Conservation (phyloP, 2,797 vertebrate genomes). For the Synaphobranchus kaupii region DNA sequence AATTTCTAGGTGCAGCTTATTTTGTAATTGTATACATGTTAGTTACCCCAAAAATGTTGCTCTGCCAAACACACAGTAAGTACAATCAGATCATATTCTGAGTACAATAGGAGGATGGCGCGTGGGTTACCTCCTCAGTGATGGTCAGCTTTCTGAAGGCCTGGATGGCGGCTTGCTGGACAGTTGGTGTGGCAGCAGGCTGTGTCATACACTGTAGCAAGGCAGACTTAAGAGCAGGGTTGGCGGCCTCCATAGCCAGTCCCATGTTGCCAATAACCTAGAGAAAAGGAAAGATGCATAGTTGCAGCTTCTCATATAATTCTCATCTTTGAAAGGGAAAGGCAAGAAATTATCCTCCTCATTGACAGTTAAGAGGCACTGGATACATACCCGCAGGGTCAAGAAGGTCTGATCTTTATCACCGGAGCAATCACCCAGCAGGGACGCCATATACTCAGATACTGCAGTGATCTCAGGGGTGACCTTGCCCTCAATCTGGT, state of each 20-base stretch:
- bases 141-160: slow-evolving; percentile 86
- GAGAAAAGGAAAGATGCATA: slow-evolving; percentile 32
- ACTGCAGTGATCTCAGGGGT: slow-evolving; percentile 79
- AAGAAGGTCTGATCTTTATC: slow-evolving; percentile 83
- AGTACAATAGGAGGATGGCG: neutral
- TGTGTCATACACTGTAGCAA: slow-evolving; percentile 83
- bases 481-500: slow-evolving; percentile 57
- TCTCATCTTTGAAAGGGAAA: neutral
- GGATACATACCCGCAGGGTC: slow-evolving; percentile 79
- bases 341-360: neutral
- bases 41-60: slow-evolving; percentile 80
- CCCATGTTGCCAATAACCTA: slow-evolving; percentile 94
- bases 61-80: neutral
- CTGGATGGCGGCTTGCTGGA: slow-evolving; percentile 92
- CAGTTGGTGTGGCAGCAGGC: slow-evolving; percentile 72
- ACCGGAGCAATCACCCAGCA: slow-evolving; percentile 83
- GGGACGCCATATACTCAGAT: slow-evolving; percentile 76
- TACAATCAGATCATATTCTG: neutral
- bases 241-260: slow-evolving; percentile 74
- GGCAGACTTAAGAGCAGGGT: slow-evolving; percentile 70
- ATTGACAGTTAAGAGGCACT: neutral
- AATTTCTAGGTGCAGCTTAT: neutral
- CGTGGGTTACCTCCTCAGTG: slow-evolving; percentile 79
- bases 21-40: neutral
- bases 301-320: neutral